phyloP scores from a whole-genome alignment of 64 coral and sea anemone genomes.

The Cladopsammia gracilis region DNA sequence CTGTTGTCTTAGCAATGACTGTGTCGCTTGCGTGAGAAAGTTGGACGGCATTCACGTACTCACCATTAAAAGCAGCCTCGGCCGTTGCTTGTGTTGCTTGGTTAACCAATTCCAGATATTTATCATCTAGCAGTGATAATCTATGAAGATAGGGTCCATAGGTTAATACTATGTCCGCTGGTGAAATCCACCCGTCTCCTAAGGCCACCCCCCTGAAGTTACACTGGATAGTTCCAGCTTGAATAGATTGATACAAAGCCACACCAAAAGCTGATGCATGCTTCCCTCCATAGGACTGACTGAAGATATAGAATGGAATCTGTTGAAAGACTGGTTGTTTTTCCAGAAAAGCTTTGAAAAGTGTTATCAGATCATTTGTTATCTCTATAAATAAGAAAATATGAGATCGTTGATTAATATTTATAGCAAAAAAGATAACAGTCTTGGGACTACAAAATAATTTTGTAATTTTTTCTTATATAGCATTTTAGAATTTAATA shows the following conservation, averaged over 20 bases:
- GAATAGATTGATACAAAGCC: slow-evolving; percentile 77
- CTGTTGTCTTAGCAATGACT: slow-evolving; percentile 70
- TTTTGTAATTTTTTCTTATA: too few relatives aligned
- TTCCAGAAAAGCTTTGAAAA: slow-evolving; percentile 88
- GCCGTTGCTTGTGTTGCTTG: slow-evolving; percentile 64
- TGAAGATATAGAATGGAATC: slow-evolving; percentile 95
- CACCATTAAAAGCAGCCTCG: slow-evolving; percentile 66
- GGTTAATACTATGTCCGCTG: slow-evolving; percentile 87
- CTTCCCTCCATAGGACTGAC: slow-evolving; percentile 98
- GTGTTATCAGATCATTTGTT: slow-evolving; percentile 82
- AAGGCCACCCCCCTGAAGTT: slow-evolving; percentile 92
- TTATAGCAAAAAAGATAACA: too few relatives aligned
- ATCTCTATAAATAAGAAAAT: slow-evolving; percentile 62
- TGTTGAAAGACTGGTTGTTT: slow-evolving; percentile 79
- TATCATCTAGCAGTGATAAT: slow-evolving; percentile 81
- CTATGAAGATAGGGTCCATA: slow-evolving; percentile 95
- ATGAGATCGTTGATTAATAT: background rate
- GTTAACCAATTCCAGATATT: slow-evolving; percentile 72
- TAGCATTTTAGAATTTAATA: too few relatives aligned
- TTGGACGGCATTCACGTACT: slow-evolving; percentile 73
- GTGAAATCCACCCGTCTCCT: slow-evolving; percentile 98
- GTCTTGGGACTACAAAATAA: too few relatives aligned
- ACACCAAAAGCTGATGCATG: slow-evolving; percentile 97
- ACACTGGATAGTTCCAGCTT: slow-evolving; percentile 67
- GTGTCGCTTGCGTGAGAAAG: slow-evolving; percentile 67